A percentile compares a stretch with the other conserved stretches of the same genome.
phyloP scores from a whole-genome alignment of 2,113 vertebrate species.

The Bubalus kerabau region DNA sequence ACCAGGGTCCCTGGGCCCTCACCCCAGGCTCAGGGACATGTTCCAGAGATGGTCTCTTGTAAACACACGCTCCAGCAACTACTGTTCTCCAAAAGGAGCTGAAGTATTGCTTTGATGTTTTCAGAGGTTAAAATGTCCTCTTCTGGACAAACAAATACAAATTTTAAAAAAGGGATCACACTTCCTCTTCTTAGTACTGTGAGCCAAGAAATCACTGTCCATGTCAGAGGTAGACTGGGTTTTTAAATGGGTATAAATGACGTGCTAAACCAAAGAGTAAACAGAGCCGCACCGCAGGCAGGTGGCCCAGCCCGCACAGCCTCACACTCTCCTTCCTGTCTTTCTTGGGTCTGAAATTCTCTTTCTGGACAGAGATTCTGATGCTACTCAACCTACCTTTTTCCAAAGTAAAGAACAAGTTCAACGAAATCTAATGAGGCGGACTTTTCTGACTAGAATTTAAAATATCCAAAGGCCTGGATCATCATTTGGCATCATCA shows the following conservation, averaged over 20 bases:
- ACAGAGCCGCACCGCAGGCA: fast-evolving
- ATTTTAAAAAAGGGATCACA: background rate
- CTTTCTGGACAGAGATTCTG: background rate
- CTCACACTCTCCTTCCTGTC: fast-evolving
- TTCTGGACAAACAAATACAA: background rate
- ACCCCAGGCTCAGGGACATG: too few species aligned
- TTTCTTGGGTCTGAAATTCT: background rate
- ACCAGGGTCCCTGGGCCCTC: too few species aligned
- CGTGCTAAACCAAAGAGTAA: background rate
- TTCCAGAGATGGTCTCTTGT: background rate
- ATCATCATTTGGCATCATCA: background rate
- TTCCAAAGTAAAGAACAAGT: background rate
- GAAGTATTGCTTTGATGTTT: background rate
- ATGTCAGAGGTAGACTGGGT: background rate
- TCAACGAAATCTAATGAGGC: background rate
- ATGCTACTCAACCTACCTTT: background rate
- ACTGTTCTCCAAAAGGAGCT: background rate
- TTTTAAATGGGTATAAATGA: background rate
- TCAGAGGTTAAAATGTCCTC: background rate
- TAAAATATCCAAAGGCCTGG: background rate
- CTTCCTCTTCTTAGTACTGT: background rate
- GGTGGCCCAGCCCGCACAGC: fast-evolving
- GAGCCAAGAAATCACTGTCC: background rate
- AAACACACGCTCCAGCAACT: background rate
- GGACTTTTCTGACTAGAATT: background rate